Evolutionary conservation across 2,797 vertebrate genomes (phyloP).

Genomic region (Aotus griseimembra): DNA sequence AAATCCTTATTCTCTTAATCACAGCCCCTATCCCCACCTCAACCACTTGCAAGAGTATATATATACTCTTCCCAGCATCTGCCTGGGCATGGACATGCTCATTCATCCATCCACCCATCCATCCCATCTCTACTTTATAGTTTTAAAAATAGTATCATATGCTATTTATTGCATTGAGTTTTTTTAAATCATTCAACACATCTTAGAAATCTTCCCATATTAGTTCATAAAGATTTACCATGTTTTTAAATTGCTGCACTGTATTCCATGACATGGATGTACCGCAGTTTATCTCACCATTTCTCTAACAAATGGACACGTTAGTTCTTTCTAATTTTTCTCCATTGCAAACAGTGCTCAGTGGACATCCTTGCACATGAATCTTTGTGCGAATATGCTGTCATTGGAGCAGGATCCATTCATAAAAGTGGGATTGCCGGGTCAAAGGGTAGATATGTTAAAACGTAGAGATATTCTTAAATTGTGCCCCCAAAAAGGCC

Average conservation of each 20-base stretch:
- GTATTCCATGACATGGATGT: too few relatives aligned
- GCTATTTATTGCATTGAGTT: not conserved
- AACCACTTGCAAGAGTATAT: too few relatives aligned
- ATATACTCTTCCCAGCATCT: rapidly evolving
- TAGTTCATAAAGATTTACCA: not conserved
- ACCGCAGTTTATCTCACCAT: not conserved
- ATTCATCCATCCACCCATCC: too few relatives aligned
- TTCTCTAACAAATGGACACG: not conserved
- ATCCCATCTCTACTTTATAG: too few relatives aligned
- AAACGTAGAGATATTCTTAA: not conserved
- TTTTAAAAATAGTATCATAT: not conserved
- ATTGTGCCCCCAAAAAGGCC: not conserved
- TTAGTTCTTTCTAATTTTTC: not conserved
- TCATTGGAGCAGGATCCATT: not conserved
- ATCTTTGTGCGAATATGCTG: rapidly evolving
- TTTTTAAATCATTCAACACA: not conserved
- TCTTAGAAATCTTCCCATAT: not conserved
- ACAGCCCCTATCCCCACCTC: not conserved
- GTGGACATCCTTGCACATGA: not conserved
- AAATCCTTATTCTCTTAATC: not conserved
- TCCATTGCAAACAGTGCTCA: not conserved
- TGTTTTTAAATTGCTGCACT: not conserved
- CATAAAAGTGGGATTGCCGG: not conserved
- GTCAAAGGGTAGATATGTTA: not conserved
- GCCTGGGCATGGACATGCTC: too few relatives aligned